Percentiles rank a stretch among this genome's conserved stretches.
These are phyloP conservation scores for Baryphthengus martii DNA, from an alignment of 2,113 vertebrate genomes.

Conservation along the genomic window DNA sequence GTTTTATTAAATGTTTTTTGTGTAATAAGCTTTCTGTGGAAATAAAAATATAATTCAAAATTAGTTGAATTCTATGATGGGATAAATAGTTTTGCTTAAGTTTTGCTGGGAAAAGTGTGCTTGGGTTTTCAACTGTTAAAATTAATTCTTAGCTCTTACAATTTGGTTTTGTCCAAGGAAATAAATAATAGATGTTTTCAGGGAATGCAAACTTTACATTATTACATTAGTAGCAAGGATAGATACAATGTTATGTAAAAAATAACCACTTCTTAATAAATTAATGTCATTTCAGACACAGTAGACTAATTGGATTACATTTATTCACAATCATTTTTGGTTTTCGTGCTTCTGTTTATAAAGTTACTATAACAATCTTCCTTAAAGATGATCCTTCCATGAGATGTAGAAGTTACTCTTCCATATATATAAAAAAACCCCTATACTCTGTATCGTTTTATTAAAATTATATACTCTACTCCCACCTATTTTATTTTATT, in stretches of 20 bases:
- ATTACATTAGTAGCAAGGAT: neutral
- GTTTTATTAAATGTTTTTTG: neutral
- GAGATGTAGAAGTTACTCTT: neutral
- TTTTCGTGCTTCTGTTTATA: neutral
- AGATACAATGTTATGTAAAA: neutral
- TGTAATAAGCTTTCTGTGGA: neutral
- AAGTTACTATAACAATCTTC: neutral
- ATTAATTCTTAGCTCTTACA: neutral
- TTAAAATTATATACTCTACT: constrained; percentile 27
- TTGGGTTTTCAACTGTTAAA: neutral
- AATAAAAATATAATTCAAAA: neutral
- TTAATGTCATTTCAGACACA: neutral
- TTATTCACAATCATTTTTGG: neutral
- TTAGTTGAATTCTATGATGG: neutral
- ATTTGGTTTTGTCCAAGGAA: neutral
- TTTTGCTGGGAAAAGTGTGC: neutral
- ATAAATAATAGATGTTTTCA: neutral
- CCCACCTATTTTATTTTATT: constrained; percentile 41
- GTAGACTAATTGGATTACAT: neutral
- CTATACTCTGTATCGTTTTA: neutral
- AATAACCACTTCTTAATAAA: neutral
- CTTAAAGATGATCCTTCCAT: neutral
- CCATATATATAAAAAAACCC: neutral
- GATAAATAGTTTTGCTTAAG: neutral
- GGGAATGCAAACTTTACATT: neutral